Conservation (phyloP, 1,140 invertebrate species). For the Pseudomyrmex flavicornis region DNA sequence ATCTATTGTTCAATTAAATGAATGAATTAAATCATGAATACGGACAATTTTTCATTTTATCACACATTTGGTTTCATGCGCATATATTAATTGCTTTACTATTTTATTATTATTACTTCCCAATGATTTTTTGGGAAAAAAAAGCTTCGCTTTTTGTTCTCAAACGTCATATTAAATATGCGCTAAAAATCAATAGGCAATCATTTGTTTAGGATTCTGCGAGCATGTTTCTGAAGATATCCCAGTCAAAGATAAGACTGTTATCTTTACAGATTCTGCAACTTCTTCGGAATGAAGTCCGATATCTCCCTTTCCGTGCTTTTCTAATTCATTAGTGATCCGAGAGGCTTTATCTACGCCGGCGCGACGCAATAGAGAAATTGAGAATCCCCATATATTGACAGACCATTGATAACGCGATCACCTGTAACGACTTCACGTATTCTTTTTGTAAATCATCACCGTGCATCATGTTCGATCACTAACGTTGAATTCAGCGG, state of each 20-base stretch:
- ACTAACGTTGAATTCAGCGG: too few relatives aligned
- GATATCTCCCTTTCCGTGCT: slow-evolving; percentile 11
- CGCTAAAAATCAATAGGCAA: not conserved
- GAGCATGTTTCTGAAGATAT: not conserved
- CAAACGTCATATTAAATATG: not conserved
- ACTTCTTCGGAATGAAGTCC: not conserved
- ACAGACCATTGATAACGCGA: slow-evolving; percentile 23
- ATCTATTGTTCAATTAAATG: slow-evolving; percentile 26
- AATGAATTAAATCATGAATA: not conserved
- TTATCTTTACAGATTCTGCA: not conserved
- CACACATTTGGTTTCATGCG: not conserved
- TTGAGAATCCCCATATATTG: slow-evolving; percentile 39
- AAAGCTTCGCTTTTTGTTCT: too few relatives aligned
- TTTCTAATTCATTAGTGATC: slow-evolving; percentile 56
- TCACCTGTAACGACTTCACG: slow-evolving; percentile 34
- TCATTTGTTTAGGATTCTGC: not conserved
- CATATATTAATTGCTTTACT: not conserved
- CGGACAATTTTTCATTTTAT: slow-evolving; percentile 3
- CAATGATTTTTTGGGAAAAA: too few relatives aligned
- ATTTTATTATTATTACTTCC: too few relatives aligned
- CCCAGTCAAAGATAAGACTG: not conserved
- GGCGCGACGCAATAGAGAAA: slow-evolving; percentile 15
- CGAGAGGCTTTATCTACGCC: not conserved
- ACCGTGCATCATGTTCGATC: too few relatives aligned
- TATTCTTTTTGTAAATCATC: slow-evolving; percentile 11